Evolutionary conservation across 2,113 vertebrate species (phyloP), one percentile per base, ranked within the genome.

Genomic region (Hippoglossus stenolepis): DNA sequence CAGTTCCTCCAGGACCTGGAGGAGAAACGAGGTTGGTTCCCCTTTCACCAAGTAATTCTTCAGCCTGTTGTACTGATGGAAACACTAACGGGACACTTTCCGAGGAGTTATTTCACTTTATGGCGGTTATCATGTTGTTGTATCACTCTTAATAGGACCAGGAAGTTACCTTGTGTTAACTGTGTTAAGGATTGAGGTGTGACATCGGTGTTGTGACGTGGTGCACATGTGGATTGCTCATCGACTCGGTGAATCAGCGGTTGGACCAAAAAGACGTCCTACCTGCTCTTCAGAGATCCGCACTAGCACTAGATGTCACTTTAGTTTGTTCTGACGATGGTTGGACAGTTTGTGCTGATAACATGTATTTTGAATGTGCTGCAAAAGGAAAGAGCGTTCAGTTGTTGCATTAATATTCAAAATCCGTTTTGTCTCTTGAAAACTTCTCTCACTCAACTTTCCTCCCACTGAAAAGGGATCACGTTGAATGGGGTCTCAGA

Each of bases 11-110:
- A 89, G 84, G 94, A 87, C 4, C 88, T 95, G 43, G 93, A 92
- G 85, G 87, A 94, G 82, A 95, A 95, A 87, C 89, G 89, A 95
- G 94, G 95, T 95, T 26, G 65, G 94, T 95, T 67, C 31, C 13
- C 14, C 18, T 12, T 5, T 70, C 79, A 28, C 31, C 51, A 8
- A 54, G 13, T 15, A 26, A 6, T 26, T 14, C 7, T 12, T 57
- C 13, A 24, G 1, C 21, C 21, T 54, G 45, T 15, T 15, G 15
- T 58, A 12, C n/a, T 23, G 1, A 23, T 53, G 63, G 17, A 38
- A 31, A 31, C 31, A 31, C 31, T 31, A 7, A 31, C 31, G 7
- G 31, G 31, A 31, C 31, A 31, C 31, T 31, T 31, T 31, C 31
- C 31, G 7, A 5, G 31, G 31, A 7, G 1, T 31, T 0, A 1